Percentiles rank a stretch among this genome's conserved stretches.
These are phyloP conservation scores for Tonatia bakeri DNA, from an alignment of 2,113 vertebrate genomes.

Conservation along the genomic window DNA sequence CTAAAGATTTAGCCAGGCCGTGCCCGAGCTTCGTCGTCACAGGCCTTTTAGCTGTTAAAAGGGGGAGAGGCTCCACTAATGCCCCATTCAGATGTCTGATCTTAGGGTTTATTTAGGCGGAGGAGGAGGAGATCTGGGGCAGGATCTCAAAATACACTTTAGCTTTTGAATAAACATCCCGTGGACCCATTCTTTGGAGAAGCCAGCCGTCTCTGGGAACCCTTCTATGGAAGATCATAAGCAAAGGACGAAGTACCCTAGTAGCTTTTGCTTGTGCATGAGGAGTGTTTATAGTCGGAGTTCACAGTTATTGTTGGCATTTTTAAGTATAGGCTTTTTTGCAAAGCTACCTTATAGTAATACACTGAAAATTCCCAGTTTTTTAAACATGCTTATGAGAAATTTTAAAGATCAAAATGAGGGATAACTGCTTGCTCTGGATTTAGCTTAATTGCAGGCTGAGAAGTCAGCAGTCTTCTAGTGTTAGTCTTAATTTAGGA, in stretches of 20 bases:
- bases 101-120: not conserved
- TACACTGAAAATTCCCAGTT: not conserved
- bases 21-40: constrained; percentile 8
- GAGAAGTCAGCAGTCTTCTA: not conserved
- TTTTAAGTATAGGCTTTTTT: not conserved
- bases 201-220: not conserved
- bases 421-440: not conserved
- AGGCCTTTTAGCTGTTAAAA: constrained; percentile 31
- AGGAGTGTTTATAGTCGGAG: not conserved
- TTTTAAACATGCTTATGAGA: not conserved
- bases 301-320: not conserved
- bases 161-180: not conserved
- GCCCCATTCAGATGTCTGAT: not conserved
- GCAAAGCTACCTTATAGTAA: not conserved
- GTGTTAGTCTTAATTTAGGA: constrained; percentile 28
- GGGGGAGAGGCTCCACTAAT: not conserved
- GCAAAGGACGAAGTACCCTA: not conserved
- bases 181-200: not conserved
- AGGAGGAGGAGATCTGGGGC: not conserved
- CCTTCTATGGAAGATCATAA: not conserved
- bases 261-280: not conserved
- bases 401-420: constrained; percentile 1
- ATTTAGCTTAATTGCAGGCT: constrained; percentile 9
- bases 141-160: not conserved
- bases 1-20: not conserved